Base-by-base conservation (phyloP, 2,888 invertebrate species). In the Megamerina dolium region DNA sequence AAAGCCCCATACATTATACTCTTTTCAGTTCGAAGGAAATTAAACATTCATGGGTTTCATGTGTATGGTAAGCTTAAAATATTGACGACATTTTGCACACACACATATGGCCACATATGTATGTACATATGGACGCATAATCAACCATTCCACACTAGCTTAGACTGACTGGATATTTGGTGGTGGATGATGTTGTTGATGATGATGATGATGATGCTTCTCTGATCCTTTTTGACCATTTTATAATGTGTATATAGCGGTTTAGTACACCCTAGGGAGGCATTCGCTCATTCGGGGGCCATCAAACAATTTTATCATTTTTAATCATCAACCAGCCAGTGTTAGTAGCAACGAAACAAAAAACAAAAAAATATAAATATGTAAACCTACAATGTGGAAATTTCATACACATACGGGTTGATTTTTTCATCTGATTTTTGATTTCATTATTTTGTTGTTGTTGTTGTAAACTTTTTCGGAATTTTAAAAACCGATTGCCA, bases 161-260 rank as follows among this genome's bases (percentile, higher is more conserved):
- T 13, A 23, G 36, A 30, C 13, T 21, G 14, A 13, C 18, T 4
- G 37, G 19, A 23, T 4, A n/a, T n/a, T n/a, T n/a, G n/a, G n/a
- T n/a, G n/a, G n/a, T n/a, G n/a, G n/a, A n/a, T n/a, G n/a, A n/a
- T n/a, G n/a, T n/a, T n/a, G n/a, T n/a, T n/a, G n/a, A n/a, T n/a
- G n/a, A n/a, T n/a, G n/a, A n/a, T n/a, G n/a, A n/a, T n/a, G n/a
- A n/a, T n/a, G n/a, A n/a, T n/a, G n/a, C 54, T 54, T 57, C 39
- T 51, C 42, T 57, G 36, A 63, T 63, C 59, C 64, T 56, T 62
- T n/a, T 56, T 62, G 60, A 59, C 64, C 65, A 66, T 63, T 68
- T 68, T 68, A 69, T 68, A 69, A 67, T 65, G 68, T 69, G 68
- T 67, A 63, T 69, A 68, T 68, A 65, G 67, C 66, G 63, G 64